Base-by-base conservation (phyloP, 1,140 invertebrate genomes). In the Megathymus violae region DNA sequence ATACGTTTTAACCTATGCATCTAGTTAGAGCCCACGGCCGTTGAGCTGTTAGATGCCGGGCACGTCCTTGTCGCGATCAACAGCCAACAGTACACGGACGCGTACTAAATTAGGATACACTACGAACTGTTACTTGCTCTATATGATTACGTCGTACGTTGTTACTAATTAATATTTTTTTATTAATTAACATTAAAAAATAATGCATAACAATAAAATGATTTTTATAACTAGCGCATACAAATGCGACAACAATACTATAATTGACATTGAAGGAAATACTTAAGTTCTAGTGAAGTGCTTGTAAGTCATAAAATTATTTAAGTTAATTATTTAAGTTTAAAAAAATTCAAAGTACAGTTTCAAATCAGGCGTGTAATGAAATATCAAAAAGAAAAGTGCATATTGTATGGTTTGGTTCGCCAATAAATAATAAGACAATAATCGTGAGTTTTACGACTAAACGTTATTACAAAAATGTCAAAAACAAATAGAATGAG, bases 21-120 rank as follows among this genome's bases (percentile, higher is more conserved):
- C 14, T 31, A 31, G 46, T 27, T 31, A 31, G 27, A 31, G 27
- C 7, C 27, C 27, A 13, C 16, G 44, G 4, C 11, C 19, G 17
- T 13, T 25, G 44, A 22, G 44, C 19, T 46, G 19, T 13, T 56
- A 9, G 34, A 36, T 54, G 36, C 58, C 22, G 14, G 47, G 17
- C 61, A 60, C 41, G 61, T 71, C 58, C 59, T 66, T 66, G 44
- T 51, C 59, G 51, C 54, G 50, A 64, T 59, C 34, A 44, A 36
- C 43, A 31, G 58, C 46, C 61, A 62, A 40, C 36, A 59, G 27
- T 59, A 16, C 36, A 69, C 56, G 61, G 46, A 69, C 54, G 67
- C 51, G 62, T 61, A 56, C 47, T 63, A 67, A 70, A 73, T 69
- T 69, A 52, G 67, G 67, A 50, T 50, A 60, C 59, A 36, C 44